Percentiles rank a stretch among this genome's conserved stretches.
Conservation (phyloP, 2,797 vertebrate species). For the Leptatherina wallacei region DNA sequence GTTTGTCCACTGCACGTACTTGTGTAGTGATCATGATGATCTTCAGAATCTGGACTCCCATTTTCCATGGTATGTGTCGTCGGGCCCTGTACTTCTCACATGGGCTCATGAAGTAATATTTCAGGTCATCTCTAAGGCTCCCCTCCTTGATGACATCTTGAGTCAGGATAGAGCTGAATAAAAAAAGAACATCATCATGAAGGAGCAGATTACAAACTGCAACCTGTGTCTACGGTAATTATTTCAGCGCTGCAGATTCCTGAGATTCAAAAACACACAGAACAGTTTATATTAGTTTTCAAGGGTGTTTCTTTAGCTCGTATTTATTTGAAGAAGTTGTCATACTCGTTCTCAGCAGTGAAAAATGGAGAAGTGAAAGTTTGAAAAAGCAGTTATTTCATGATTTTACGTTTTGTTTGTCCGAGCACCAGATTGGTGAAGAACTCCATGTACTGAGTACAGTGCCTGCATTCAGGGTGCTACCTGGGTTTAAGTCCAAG, state of each 20-base stretch:
- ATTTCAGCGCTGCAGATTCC: background rate
- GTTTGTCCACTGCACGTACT: slow-evolving; percentile 75
- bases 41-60: slow-evolving; percentile 95
- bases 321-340: background rate
- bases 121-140: slow-evolving; percentile 90
- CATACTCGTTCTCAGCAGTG: background rate
- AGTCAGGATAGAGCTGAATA: slow-evolving; percentile 66
- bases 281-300: background rate
- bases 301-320: background rate
- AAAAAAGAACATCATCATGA: slow-evolving; percentile 13
- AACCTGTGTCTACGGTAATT: background rate
- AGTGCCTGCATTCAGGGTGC: slow-evolving; percentile 61
- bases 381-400: slow-evolving; percentile 16
- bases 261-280: background rate
- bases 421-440: slow-evolving; percentile 2
- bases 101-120: slow-evolving; percentile 97
- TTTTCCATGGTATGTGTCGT: slow-evolving; percentile 92
- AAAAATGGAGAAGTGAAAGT: slow-evolving; percentile 62
- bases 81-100: slow-evolving; percentile 96
- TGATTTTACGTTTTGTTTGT: slow-evolving; percentile 1
- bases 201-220: background rate
- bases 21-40: slow-evolving; percentile 96
- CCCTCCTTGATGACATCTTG: slow-evolving; percentile 78
- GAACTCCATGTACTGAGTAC: slow-evolving; percentile 42
- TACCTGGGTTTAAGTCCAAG: slow-evolving; percentile 73